phyloP scores from a whole-genome alignment of 1,140 invertebrate genomes.

The Drosophila aff. region DNA sequence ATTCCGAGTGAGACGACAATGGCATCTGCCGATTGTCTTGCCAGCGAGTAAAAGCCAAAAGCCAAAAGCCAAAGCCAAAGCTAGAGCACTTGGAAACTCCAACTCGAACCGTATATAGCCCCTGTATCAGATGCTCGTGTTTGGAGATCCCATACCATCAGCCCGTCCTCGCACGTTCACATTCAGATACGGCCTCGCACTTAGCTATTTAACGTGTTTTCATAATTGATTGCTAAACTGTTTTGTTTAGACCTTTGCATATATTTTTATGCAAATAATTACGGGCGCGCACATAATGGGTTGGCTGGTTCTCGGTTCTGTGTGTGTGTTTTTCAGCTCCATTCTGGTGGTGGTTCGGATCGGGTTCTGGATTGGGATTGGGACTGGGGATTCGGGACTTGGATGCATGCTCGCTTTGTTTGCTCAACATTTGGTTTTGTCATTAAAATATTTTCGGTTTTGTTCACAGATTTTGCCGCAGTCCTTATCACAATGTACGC shows the following conservation, averaged over 20 bases:
- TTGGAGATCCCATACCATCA: slow-evolving; percentile 19
- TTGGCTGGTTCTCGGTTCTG: slow-evolving; percentile 19
- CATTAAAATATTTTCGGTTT: slow-evolving; percentile 83
- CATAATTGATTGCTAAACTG: slow-evolving; percentile 84
- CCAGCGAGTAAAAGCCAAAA: slow-evolving; percentile 19
- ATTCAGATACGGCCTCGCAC: slow-evolving; percentile 70
- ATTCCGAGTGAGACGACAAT: slow-evolving; percentile 15
- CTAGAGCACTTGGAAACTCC: slow-evolving; percentile 22
- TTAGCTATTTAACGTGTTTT: slow-evolving; percentile 82
- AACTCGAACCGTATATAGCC: slow-evolving; percentile 15
- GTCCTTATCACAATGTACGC: slow-evolving; percentile 38
- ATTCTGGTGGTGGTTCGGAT: slow-evolving; percentile 20
- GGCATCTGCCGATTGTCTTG: slow-evolving; percentile 69
- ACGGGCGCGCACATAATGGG: slow-evolving; percentile 77
- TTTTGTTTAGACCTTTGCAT: slow-evolving; percentile 82
- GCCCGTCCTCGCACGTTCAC: slow-evolving; percentile 26
- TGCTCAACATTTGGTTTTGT: slow-evolving; percentile 73
- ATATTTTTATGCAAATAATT: slow-evolving; percentile 84
- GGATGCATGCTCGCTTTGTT: slow-evolving; percentile 62
- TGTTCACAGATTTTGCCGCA: slow-evolving; percentile 71
- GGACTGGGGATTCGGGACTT: slow-evolving; percentile 13
- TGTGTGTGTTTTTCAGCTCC: slow-evolving; percentile 6
- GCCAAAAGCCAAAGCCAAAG: slow-evolving; percentile 5
- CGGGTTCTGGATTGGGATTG: slow-evolving; percentile 18
- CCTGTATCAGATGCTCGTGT: slow-evolving; percentile 44